Evolutionary conservation across 1,140 invertebrate genomes (phyloP).

Genomic region (Mercenaria mercenaria): DNA sequence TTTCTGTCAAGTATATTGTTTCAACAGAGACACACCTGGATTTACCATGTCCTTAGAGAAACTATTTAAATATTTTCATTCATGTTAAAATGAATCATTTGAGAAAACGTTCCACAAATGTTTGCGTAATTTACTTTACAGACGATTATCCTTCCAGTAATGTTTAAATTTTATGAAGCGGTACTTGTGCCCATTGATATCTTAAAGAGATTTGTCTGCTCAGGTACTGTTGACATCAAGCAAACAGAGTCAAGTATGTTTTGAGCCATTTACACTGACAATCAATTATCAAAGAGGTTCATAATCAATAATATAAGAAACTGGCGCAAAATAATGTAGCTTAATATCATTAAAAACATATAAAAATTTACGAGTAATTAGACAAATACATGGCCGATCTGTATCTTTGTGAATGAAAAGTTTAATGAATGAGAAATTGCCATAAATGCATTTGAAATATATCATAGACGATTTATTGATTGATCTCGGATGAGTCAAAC

Average conservation of each 20-base stretch:
- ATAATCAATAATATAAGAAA: neutral
- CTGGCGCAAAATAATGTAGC: no score
- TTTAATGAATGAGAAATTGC: no score
- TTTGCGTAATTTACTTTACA: neutral
- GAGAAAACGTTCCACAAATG: neutral
- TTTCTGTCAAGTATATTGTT: constrained; percentile 42
- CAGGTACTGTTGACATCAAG: neutral
- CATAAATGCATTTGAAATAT: no score
- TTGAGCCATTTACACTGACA: neutral
- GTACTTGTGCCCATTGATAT: constrained; percentile 4
- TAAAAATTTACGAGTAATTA: no score
- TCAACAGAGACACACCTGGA: constrained; percentile 18
- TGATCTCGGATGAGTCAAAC: neutral
- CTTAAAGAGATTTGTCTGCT: neutral
- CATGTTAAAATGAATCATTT: constrained; percentile 15
- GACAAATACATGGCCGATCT: no score
- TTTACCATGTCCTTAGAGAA: neutral
- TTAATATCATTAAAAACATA: no score
- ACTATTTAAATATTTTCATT: constrained; percentile 26
- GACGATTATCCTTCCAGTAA: neutral
- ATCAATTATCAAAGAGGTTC: neutral
- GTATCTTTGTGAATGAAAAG: no score
- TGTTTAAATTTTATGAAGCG: neutral
- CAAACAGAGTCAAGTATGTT: constrained; percentile 32
- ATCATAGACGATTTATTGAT: neutral